Evolutionary conservation across 2,888 invertebrate genomes (phyloP), one percentile per base, ranked within the genome.

Genomic region (Melitaea athalia): DNA sequence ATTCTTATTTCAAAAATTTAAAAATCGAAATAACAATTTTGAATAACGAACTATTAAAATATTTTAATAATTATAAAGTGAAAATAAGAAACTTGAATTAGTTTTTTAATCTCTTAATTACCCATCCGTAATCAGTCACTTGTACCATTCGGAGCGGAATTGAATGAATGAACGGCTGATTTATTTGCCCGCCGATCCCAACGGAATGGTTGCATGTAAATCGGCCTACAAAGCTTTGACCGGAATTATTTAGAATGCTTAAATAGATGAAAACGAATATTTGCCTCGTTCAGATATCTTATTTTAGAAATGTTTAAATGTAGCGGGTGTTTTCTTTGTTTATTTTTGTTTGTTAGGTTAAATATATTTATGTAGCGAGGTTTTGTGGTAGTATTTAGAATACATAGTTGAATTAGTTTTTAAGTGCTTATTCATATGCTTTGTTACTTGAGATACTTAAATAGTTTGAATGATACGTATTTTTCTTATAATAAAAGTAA

Each of bases 201-300:
- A 71, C 72, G 81, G 85, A 81, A 81, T 79, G 84, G 79, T 78
- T 76, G 76, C 75, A 75, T 83, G 81, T 84, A 85, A 85, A 86
- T 86, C 82, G 85, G 79, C 82, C 80, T 78, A 85, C 85, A 86
- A 86, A 85, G 88, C 86, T 85, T 86, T 84, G 85, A 83, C 80
- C 80, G 80, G 79, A 75, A 80, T 80, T 85, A 85, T 87, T 87
- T 85, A 80, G 81, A 84, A 86, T 86, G 84, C 79, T 83, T 84
- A 86, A 85, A 85, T 81, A 81, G 79, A 84, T 80, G 77, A 81
- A 74, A 80, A 79, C 77, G 74, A 76, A 72, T 52, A 42, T 38
- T 31, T 17, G 59, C 55, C 49, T 45, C 52, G 53, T 67, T 72
- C 66, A 61, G 64, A 70, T 50, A 64, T 61, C 53, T 61, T 69